Base-by-base conservation (phyloP, 2,113 vertebrate genomes). In the Austrofundulus limnaeus region DNA sequence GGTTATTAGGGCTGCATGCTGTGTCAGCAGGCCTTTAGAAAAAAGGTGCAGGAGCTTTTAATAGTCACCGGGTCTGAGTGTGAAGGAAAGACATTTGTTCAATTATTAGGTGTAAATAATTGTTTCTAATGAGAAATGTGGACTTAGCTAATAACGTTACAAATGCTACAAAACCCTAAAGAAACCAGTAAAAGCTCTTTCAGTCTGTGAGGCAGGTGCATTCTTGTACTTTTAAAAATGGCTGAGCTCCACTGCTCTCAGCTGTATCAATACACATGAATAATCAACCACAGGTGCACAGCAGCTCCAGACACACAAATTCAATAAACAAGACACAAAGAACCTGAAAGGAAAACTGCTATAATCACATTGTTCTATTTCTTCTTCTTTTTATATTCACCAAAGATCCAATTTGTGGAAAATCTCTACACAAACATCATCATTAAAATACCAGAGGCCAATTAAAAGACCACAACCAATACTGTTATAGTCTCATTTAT, bases 191-290 rank as follows among this genome's bases (percentile, higher is more conserved):
- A 28, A n/a, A 10, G 58, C 31, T 45, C 21, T 61, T 24, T 31
- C 21, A 19, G 13, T 37, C 45, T 66, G 59, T 52, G 41, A 42
- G 49, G 73, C 81, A 85, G 81, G 78, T 85, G 83, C 73, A 75
- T 74, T 65, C 53, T 66, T 70, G 72, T 72, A 72, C 73, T 72
- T 85, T 77, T 68, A 72, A 59, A 72, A 59, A 64, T 83, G 84
- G 74, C 65, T 70, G 41, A 2, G 23, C 14, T 41, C 84, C 79
- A 75, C 77, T 45, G 71, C 69, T 62, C 75, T 62, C 75, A 70
- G 74, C 60, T 78, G 58, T 68, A 88, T 86, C 68, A 61, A 87
- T 88, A 80, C 23, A 78, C 66, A 83, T 83, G 81, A 86, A 87
- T 88, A 87, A 88, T 82, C 83, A 70, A 83, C 17, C 55, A 63